Evolutionary conservation across 92 coral and sea anemone species (phyloP).

Genomic region (Epizoanthus ramosus): DNA sequence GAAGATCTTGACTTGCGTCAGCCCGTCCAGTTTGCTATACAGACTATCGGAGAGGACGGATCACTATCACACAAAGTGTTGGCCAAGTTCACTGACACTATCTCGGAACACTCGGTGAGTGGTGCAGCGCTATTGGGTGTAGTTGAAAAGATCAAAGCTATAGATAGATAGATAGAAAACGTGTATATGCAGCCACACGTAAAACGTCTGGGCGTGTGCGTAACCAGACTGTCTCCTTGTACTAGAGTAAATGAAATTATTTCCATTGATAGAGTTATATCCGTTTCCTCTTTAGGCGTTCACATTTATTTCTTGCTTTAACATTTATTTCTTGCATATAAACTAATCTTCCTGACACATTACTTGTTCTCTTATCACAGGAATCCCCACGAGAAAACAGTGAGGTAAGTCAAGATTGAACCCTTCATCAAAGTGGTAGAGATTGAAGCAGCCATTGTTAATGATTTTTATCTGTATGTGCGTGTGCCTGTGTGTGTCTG

Average conservation of each 20-base stretch:
- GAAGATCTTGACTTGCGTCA: conserved; percentile 84
- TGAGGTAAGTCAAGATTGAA: conserved; percentile 1
- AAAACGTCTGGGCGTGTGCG: background rate
- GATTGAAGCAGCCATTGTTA: too few relatives aligned
- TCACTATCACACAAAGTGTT: conserved; percentile 68
- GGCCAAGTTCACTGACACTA: conserved; percentile 79
- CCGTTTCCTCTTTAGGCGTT: too few relatives aligned
- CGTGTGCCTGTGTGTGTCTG: too few relatives aligned
- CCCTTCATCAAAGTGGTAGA: too few relatives aligned
- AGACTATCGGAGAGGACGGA: conserved; percentile 86
- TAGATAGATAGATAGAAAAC: too few relatives aligned
- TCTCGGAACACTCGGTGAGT: conserved; percentile 63
- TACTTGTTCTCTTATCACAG: background rate
- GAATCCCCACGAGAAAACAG: conserved; percentile 8
- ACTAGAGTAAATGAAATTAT: too few relatives aligned
- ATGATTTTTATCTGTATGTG: too few relatives aligned
- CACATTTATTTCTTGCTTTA: too few relatives aligned
- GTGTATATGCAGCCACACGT: too few relatives aligned
- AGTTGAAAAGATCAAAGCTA: too few relatives aligned
- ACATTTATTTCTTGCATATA: too few relatives aligned
- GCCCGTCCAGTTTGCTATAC: conserved; percentile 83
- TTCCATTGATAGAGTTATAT: too few relatives aligned
- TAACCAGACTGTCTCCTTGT: background rate
- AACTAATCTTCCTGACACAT: background rate
- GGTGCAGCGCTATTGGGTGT: background rate